A percentile compares a stretch with the other conserved stretches of the same genome.
Evolutionary conservation across 2,888 invertebrate species (phyloP).

Genomic region (Crioceris asparagi): DNA sequence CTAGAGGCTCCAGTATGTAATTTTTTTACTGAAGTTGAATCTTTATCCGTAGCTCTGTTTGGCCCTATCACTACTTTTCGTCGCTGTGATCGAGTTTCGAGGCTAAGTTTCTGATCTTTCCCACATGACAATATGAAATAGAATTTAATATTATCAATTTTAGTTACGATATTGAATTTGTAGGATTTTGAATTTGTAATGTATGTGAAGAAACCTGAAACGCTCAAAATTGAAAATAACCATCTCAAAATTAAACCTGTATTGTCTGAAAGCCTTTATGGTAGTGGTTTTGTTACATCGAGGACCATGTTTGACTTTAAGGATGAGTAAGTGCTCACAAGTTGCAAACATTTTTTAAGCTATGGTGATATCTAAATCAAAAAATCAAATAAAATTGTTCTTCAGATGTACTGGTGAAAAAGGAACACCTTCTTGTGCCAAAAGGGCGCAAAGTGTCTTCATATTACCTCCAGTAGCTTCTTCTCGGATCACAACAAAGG

Average conservation of each 20-base stretch:
- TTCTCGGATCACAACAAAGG: constrained; percentile 50
- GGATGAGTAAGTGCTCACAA: constrained; percentile 25
- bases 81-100: too few relatives aligned
- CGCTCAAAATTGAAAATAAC: constrained; percentile 44
- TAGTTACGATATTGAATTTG: constrained; percentile 7
- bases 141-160: not conserved
- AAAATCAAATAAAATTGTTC: constrained; percentile 2
- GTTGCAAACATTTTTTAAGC: not conserved
- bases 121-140: too few relatives aligned
- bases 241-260: constrained; percentile 51
- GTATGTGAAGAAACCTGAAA: constrained; percentile 47
- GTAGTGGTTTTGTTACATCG: constrained; percentile 39
- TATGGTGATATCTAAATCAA: not conserved
- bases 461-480: constrained; percentile 61
- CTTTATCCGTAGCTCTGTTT: too few relatives aligned
- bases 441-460: constrained; percentile 39
- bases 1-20: too few relatives aligned
- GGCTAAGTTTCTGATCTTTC: too few relatives aligned
- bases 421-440: constrained; percentile 36
- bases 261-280: constrained; percentile 44
- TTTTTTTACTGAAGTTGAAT: too few relatives aligned
- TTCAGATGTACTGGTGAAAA: constrained; percentile 37
- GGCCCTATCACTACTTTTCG: too few relatives aligned
- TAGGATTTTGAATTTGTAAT: constrained; percentile 63
- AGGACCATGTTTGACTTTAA: constrained; percentile 30